Conservation (phyloP, 2,888 invertebrate species). For the Chaetogeoica ovagalla region DNA sequence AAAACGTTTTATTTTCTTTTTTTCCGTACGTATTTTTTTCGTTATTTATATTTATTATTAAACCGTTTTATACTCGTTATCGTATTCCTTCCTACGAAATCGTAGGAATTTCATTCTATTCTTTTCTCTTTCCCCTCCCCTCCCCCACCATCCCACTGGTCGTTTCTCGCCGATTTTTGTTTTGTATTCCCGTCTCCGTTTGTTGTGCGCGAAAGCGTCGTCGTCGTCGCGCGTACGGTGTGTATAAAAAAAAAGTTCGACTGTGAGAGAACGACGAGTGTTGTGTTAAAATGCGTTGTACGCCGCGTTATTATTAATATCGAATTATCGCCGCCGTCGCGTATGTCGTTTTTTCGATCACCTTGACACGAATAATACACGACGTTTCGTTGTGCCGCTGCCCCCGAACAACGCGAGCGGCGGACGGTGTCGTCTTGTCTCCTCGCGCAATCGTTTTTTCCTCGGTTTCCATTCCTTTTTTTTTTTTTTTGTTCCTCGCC, state of each 20-base stretch:
- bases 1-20: background rate
- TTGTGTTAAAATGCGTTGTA: background rate
- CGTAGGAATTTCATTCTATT: background rate
- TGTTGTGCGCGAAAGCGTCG: background rate
- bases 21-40: constrained; percentile 21
- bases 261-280: constrained; percentile 4
- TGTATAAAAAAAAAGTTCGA: background rate
- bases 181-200: background rate
- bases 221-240: background rate
- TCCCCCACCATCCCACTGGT: too few relatives aligned
- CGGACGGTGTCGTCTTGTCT: too few relatives aligned
- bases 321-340: constrained; percentile 22
- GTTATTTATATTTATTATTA: background rate
- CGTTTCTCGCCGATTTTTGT: background rate
- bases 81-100: too few relatives aligned
- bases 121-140: background rate
- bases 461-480: too few relatives aligned
- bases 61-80: background rate
- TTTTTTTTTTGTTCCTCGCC: too few relatives aligned
- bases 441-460: background rate
- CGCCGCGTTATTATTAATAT: background rate
- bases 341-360: constrained; percentile 37
- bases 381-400: too few relatives aligned
- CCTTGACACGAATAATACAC: constrained; percentile 52
- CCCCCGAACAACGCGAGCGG: constrained; percentile 2